Evolutionary conservation across 2,888 invertebrate genomes (phyloP).

Genomic region (Machimus rusticus): DNA sequence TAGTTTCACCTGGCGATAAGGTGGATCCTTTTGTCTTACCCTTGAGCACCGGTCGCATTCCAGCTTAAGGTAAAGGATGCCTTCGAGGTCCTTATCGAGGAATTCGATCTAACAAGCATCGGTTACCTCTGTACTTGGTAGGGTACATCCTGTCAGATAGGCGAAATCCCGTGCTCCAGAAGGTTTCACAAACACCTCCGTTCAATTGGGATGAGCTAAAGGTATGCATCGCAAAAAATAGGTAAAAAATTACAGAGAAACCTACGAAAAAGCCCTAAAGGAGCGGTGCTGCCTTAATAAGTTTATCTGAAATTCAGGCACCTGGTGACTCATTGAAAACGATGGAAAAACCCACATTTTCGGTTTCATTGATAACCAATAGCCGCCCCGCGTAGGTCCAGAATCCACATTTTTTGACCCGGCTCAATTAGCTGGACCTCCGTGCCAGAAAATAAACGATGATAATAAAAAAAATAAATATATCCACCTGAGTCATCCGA

Average conservation of each 20-base stretch:
- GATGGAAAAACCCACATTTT: not conserved
- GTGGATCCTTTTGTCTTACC: not conserved
- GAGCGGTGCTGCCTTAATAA: not conserved
- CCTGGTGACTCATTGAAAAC: not conserved
- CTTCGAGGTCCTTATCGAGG: not conserved
- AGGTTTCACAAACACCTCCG: not conserved
- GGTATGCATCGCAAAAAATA: not conserved
- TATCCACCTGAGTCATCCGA: not conserved
- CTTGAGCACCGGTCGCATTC: not conserved
- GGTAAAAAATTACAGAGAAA: not conserved
- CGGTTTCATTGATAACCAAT: not conserved
- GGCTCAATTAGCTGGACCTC: not conserved
- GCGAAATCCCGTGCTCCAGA: not conserved
- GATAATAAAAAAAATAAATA: not conserved
- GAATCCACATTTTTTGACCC: not conserved
- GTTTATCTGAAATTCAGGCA: not conserved
- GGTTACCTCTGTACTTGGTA: slow-evolving; percentile 1
- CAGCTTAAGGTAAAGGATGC: not conserved
- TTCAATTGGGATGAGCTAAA: not conserved
- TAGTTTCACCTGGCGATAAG: slow-evolving; percentile 5
- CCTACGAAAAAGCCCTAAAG: not conserved
- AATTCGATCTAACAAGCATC: not conserved
- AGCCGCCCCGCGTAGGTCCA: not conserved
- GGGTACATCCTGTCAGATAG: not conserved
- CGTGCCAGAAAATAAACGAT: not conserved